These are phyloP conservation scores for Campoplex capitator DNA, from an alignment of 2,888 invertebrate genomes.

Conservation along the genomic window DNA sequence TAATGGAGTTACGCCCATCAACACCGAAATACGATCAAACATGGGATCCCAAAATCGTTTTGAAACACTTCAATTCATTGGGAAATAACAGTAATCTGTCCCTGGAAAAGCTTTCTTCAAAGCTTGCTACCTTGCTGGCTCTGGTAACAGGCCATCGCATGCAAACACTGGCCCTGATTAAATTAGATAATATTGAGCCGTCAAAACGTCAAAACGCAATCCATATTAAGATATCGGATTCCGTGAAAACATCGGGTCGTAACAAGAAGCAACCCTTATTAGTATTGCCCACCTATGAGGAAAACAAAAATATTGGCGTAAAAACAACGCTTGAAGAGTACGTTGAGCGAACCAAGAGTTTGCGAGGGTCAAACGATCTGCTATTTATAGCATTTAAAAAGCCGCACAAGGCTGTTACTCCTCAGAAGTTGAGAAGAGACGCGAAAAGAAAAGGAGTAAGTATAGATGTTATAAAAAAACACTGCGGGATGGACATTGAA, in stretches of 20 bases:
- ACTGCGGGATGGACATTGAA: background rate
- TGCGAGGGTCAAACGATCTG: background rate
- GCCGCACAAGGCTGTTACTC: conserved; percentile 60
- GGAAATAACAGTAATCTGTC: background rate
- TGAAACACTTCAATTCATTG: background rate
- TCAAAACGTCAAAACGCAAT: background rate
- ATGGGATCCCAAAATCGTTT: background rate
- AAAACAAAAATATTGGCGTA: background rate
- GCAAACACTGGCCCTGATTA: background rate
- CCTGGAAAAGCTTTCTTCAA: background rate
- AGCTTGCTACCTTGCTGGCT: background rate
- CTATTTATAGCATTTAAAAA: conserved; percentile 61
- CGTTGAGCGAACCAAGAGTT: background rate
- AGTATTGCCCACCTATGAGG: background rate
- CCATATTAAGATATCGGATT: background rate
- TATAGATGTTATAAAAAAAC: too few relatives aligned
- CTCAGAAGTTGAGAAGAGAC: conserved; percentile 64
- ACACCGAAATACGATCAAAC: background rate
- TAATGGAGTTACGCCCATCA: background rate
- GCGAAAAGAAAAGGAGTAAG: too few relatives aligned
- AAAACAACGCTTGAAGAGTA: background rate
- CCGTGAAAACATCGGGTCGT: background rate
- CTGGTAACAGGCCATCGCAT: background rate
- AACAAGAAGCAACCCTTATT: conserved; percentile 3
- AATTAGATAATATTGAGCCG: background rate